These are phyloP conservation scores for Agraylea sexmaculata DNA, from an alignment of 1,140 invertebrate species.

Conservation along the genomic window DNA sequence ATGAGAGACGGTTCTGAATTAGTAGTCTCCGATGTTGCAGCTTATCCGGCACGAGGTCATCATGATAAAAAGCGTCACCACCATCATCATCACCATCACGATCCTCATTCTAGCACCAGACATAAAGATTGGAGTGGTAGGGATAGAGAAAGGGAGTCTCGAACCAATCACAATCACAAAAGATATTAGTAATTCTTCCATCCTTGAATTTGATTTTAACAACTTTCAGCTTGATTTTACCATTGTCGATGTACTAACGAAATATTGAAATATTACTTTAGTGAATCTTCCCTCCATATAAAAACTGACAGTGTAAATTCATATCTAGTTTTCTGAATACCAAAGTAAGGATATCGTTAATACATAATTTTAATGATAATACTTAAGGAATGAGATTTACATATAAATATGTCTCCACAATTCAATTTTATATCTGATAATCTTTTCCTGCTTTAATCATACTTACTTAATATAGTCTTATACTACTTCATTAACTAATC, in stretches of 20 bases:
- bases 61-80: constrained; percentile 68
- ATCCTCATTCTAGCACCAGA: constrained; percentile 24
- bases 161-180: constrained; percentile 35
- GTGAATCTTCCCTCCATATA: background rate
- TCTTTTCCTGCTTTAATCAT: background rate
- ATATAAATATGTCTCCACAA: background rate
- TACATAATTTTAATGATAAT: background rate
- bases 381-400: background rate
- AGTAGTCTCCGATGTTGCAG: constrained; percentile 59
- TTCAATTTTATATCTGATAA: background rate
- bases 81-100: constrained; percentile 71
- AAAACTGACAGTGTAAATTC: background rate
- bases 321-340: background rate
- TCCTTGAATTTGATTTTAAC: too few relatives aligned
- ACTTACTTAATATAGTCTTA: background rate
- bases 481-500: background rate
- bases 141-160: constrained; percentile 27
- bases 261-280: background rate
- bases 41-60: constrained; percentile 34
- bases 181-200: constrained; percentile 33
- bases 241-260: background rate
- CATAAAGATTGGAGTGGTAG: constrained; percentile 27
- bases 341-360: background rate
- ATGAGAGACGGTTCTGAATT: constrained; percentile 71
- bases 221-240: too few relatives aligned